These are phyloP conservation scores for Oscheius sp. DNA, from an alignment of 2,888 invertebrate genomes.

Conservation along the genomic window DNA sequence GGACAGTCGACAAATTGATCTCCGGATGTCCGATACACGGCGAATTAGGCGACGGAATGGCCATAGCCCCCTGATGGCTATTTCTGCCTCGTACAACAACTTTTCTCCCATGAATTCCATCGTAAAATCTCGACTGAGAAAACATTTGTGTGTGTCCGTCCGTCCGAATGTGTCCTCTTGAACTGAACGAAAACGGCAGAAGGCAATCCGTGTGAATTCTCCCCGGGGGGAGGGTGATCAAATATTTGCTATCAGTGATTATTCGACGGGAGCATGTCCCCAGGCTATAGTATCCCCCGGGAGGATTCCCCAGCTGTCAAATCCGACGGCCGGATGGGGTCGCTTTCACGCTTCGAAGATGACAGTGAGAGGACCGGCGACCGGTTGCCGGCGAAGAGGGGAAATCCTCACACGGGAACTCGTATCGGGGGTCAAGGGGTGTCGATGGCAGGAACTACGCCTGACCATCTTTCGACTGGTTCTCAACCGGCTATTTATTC, in stretches of 20 bases:
- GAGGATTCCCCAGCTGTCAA: not conserved
- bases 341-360: conserved; percentile 27
- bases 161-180: not conserved
- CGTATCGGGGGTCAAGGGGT: conserved; percentile 17
- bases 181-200: conserved; percentile 16
- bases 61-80: too few relatives aligned
- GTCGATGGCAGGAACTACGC: conserved; percentile 30
- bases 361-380: not conserved
- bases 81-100: conserved; percentile 4
- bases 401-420: conserved; percentile 15
- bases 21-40: too few relatives aligned
- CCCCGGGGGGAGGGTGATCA: conserved; percentile 8
- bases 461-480: conserved; percentile 4
- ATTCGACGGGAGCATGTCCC: not conserved
- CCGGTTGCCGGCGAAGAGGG: conserved; percentile 13
- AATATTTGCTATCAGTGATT: conserved; percentile 36
- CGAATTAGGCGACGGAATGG: too few relatives aligned
- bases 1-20: too few relatives aligned
- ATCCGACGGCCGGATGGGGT: conserved; percentile 17
- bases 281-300: conserved; percentile 8
- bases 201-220: conserved; percentile 19
- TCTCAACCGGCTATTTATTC: not conserved
- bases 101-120: not conserved
- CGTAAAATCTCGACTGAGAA: not conserved
- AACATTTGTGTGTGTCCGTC: not conserved